A percentile compares a stretch with the other conserved stretches of the same genome.
phyloP scores from a whole-genome alignment of 2,888 invertebrate genomes.

The Cataglyphis cursor region DNA sequence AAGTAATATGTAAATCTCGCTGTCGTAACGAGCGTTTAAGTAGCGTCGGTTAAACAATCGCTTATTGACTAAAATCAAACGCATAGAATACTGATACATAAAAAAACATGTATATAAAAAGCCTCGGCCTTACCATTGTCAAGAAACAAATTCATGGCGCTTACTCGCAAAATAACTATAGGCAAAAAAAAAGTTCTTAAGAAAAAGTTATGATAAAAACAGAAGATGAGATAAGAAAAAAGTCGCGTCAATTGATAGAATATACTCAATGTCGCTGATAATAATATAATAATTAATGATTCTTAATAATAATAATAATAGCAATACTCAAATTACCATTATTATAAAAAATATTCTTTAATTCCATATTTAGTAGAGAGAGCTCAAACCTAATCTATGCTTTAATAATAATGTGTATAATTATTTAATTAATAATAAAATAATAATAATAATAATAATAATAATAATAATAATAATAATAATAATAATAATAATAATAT shows the following conservation, averaged over 20 bases:
- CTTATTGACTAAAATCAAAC: conserved; percentile 83
- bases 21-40: conserved; percentile 78
- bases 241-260: conserved; percentile 15
- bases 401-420: conserved; percentile 75
- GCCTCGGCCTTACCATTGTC: conserved; percentile 83
- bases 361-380: conserved; percentile 83
- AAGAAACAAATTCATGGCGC: conserved; percentile 74
- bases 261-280: conserved; percentile 58
- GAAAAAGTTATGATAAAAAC: conserved; percentile 67
- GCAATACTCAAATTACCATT: conserved; percentile 83
- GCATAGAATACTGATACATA: conserved; percentile 86
- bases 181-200: conserved; percentile 53
- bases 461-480: conserved; percentile 64
- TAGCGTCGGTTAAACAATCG: conserved; percentile 79
- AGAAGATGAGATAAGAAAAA: conserved; percentile 33
- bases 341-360: conserved; percentile 84
- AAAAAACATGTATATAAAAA: conserved; percentile 81
- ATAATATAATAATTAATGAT: conserved; percentile 55
- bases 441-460: conserved; percentile 52
- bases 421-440: conserved; percentile 53
- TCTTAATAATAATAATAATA: conserved; percentile 75
- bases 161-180: conserved; percentile 75
- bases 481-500: conserved; percentile 62
- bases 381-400: conserved; percentile 81
- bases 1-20: conserved; percentile 81